These are phyloP conservation scores for Phalanger gymnotis DNA, from an alignment of 2,797 vertebrate genomes.

Conservation along the genomic window DNA sequence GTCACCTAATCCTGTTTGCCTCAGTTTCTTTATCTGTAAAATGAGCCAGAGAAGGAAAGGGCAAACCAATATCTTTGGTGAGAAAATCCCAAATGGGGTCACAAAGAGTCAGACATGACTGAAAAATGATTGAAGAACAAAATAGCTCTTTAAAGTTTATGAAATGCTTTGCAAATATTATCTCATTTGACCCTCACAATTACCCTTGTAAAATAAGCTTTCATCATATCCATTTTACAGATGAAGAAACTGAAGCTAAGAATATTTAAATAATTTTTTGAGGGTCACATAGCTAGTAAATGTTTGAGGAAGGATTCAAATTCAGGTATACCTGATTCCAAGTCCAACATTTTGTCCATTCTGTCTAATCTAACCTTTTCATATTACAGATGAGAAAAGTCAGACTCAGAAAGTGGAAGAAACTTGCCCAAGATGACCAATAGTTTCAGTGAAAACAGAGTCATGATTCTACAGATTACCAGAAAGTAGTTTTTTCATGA, in stretches of 20 bases:
- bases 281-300: neutral
- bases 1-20: neutral
- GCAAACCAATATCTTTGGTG: neutral
- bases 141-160: neutral
- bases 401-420: neutral
- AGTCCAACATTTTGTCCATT: neutral
- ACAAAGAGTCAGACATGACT: neutral
- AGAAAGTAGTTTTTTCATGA: neutral
- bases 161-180: neutral
- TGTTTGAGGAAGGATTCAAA: conserved; percentile 25
- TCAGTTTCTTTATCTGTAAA: neutral
- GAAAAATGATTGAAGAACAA: neutral
- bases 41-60: neutral
- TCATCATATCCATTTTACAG: neutral
- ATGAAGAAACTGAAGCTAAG: neutral
- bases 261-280: neutral
- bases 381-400: neutral
- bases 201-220: neutral
- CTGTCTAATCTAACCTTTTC: neutral
- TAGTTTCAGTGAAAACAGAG: neutral
- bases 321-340: conserved; percentile 14
- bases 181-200: neutral
- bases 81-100: neutral
- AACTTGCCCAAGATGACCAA: conserved; percentile 41
- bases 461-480: conserved; percentile 16